Evolutionary conservation across 1,140 invertebrate species (phyloP), one percentile per base, ranked within the genome.

Genomic region (Oncopeltus fasciatus): DNA sequence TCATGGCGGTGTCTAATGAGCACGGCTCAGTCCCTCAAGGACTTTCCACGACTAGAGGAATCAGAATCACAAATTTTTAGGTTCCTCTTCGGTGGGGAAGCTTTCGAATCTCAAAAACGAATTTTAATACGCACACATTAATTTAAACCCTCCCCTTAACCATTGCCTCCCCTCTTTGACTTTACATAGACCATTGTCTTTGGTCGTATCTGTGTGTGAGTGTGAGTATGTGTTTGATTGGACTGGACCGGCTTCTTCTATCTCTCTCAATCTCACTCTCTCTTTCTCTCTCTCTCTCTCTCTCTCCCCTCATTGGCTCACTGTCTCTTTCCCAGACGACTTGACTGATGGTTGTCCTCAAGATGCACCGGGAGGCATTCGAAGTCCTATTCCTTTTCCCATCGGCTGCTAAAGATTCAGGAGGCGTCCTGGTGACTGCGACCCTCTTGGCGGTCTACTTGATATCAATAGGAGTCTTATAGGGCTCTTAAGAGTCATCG

Each of bases 71-170:
- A 53, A 24, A 53, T 53, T 53, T 53, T 53, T 53, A 53, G 49
- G 31, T 38, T 38, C 31, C 31, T 38, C 31, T 14, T 5, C 31
- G 5, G 31, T 14, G 5, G 31, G 5, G 31, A 38, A n/a, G n/a
- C n/a, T n/a, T n/a, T n/a, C 31, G 31, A 14, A 8, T 38, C 31
- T 38, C 31, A 38, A 38, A n/a, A 2, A 53, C 49, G 49, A 53
- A 53, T 53, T 53, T 53, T 53, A 53, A 53, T 53, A 53, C 49
- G 12, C 47, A 53, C 49, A 53, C 49, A 53, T 53, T 53, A 53
- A 53, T 53, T 53, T 53, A 38, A 38, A 53, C 49, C 49, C 18
- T 8, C n/a, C n/a, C n/a, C n/a, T n/a, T n/a, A n/a, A n/a, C n/a
- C n/a, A n/a, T n/a, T n/a, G n/a, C n/a, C n/a, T n/a, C n/a, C n/a